Evolutionary conservation across 2,797 vertebrate genomes (phyloP), one percentile per base, ranked within the genome.

Genomic region (Hipposideros larvatus): DNA sequence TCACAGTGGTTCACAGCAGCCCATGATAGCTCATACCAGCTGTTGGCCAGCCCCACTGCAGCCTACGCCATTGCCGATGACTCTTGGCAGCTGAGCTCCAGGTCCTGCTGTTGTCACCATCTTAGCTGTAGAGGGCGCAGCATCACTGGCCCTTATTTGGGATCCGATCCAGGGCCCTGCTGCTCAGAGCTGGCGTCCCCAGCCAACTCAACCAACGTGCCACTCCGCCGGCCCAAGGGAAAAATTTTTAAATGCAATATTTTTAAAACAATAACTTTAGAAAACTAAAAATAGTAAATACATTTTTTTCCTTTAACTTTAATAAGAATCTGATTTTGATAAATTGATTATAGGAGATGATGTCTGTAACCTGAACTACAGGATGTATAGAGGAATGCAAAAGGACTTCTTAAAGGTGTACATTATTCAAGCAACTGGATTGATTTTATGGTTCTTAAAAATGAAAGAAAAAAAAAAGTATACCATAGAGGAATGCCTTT

Each of bases 401-500:
- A 90, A 31, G 18, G 41, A 48, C 48, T 43, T n/a, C 61, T 66
- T 48, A 70, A 74, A 37, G 14, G 18, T 78, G 15, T 46, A 75
- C n/a, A 59, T 15, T 1, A 6, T 46, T 24, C 28, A 75, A 71
- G 21, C 21, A 90, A 83, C 41, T 19, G 13, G 4, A 66, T 4
- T 89, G n/a, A 82, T 34, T 66, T 90, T 41, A 34, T 95, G 43
- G 88, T 59, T 96, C 34, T 88, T 65, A 92, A 59, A 78, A n/a
- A 68, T 6, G 26, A 31, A 37, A n/a, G 53, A 19, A 7, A 41
- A 37, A 11, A 15, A 31, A 63, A 73, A 57, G 31, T 7, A 8
- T 24, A 59, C 7, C 15, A 19, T 15, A 2, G 5, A 14, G 74
- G 4, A 34, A 66, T 5, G 43, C 0, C 34, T 92, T 83, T 82